Evolutionary conservation across 2,797 vertebrate species (phyloP).

Genomic region (Vireo griseus): DNA sequence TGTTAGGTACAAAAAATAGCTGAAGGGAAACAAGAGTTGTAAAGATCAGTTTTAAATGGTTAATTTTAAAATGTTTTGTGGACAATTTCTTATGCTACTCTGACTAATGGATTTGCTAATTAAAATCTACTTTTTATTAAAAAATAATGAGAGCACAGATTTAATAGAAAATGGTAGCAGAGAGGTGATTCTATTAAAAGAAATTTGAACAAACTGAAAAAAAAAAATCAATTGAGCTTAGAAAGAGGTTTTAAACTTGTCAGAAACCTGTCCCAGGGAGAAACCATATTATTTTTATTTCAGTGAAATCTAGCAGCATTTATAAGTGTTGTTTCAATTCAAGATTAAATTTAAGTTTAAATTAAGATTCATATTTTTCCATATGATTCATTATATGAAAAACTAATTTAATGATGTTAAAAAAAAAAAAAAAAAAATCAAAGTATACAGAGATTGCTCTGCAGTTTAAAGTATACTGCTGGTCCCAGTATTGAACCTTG

Average conservation of each 20-base stretch:
- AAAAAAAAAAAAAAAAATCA: neutral
- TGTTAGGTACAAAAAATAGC: neutral
- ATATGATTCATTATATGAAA: neutral
- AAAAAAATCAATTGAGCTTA: neutral
- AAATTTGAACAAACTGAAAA: neutral
- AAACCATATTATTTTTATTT: neutral
- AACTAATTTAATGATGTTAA: neutral
- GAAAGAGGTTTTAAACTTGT: neutral
- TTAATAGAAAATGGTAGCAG: neutral
- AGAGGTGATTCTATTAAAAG: neutral
- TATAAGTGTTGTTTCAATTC: neutral
- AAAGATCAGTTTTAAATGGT: neutral
- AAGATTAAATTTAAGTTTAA: neutral
- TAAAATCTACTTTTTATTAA: neutral
- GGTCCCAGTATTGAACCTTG: neutral
- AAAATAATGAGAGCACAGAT: neutral
- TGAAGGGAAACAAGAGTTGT: neutral
- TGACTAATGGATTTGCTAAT: neutral
- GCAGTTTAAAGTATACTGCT: neutral
- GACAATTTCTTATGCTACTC: neutral
- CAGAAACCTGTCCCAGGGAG: neutral
- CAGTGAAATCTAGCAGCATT: neutral
- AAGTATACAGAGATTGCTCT: neutral
- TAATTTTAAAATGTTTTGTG: neutral
- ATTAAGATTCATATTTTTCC: slow-evolving; percentile 6